Base-by-base conservation (phyloP, 2,888 invertebrate species). In the Eristalinus aeneus region DNA sequence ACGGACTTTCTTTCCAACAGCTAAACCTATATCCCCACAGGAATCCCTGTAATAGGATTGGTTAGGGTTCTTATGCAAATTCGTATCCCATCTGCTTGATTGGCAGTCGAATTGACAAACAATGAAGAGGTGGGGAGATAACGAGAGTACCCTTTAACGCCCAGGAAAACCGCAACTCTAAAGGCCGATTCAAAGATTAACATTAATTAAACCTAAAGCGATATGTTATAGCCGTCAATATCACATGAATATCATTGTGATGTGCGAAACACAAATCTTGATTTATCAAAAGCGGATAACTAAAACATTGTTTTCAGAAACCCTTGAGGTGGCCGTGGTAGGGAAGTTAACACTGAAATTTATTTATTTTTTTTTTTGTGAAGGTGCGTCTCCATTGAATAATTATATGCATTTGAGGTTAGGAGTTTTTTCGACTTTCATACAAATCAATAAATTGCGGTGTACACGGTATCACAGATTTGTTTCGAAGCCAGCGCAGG, bases 171-270 rank as follows among this genome's bases (percentile, higher is more conserved):
- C 58, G 12, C 64, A 67, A 68, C 69, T 71, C 68, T 61, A 58
- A 36, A 61, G 64, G 54, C 61, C 22, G 56, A 54, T 5, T 58
- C 76, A 53, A 36, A 68, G 80, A 79, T 79, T 79, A 74, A 53
- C 72, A 76, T 76, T 85, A 76, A 85, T 76, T 85, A 76, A 85
- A 80, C 68, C 56, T 72, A 31, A 39, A 71, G 46, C 63, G 64
- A 71, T 76, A 77, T 27, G 71, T 72, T 73, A 34, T 11, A 39
- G 46, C 56, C 77, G 67, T 72, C 72, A 67, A 39, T 36, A 53
- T 58, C 65, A 71, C 73, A 78, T 71, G 63, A 65, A 71, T 71
- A 80, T 85, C 76, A 72, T 68, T 58, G 22, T 63, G 67, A 80
- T 72, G 58, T 64, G 72, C 54, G 63, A 76, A 31, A 72, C 68